Percentiles rank a stretch among this genome's conserved stretches.
Conservation (phyloP, 2,888 invertebrate species). For the Vesta saturnalis region DNA sequence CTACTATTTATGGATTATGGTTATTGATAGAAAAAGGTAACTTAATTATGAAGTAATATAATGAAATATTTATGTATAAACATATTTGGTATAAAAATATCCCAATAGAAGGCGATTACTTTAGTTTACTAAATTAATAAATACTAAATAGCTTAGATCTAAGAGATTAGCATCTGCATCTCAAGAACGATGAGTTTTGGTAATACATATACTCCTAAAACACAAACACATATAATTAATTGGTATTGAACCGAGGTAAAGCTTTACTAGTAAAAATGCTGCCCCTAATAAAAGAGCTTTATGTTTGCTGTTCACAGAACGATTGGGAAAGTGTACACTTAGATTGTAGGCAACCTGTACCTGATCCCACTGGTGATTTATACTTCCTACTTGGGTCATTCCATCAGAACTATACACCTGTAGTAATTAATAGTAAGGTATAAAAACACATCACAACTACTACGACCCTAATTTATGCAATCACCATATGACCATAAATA, state of each 20-base stretch:
- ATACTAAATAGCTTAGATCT: too few species aligned
- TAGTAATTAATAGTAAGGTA: too few species aligned
- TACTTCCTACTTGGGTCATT: constrained; percentile 71
- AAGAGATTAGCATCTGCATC: constrained; percentile 12
- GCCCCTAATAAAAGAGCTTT: constrained; percentile 85
- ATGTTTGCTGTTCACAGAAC: constrained; percentile 75
- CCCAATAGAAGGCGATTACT: too few species aligned
- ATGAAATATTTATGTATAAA: too few species aligned
- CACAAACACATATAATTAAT: constrained; percentile 7
- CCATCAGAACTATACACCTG: constrained; percentile 70
- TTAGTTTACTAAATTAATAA: too few species aligned
- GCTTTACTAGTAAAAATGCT: constrained; percentile 84
- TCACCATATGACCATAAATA: too few species aligned
- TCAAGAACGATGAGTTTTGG: constrained; percentile 62
- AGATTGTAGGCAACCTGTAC: constrained; percentile 76
- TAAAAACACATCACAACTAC: too few species aligned
- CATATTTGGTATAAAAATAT: too few species aligned
- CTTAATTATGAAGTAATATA: too few species aligned
- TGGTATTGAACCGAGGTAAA: constrained; percentile 19
- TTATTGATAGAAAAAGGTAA: too few species aligned
- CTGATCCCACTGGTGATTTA: constrained; percentile 78
- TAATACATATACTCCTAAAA: constrained; percentile 76
- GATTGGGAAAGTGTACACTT: constrained; percentile 77
- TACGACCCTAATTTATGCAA: too few species aligned
- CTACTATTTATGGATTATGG: too few species aligned